Evolutionary conservation across 2,797 vertebrate genomes (phyloP).

Genomic region (Synaphobranchus kaupii): DNA sequence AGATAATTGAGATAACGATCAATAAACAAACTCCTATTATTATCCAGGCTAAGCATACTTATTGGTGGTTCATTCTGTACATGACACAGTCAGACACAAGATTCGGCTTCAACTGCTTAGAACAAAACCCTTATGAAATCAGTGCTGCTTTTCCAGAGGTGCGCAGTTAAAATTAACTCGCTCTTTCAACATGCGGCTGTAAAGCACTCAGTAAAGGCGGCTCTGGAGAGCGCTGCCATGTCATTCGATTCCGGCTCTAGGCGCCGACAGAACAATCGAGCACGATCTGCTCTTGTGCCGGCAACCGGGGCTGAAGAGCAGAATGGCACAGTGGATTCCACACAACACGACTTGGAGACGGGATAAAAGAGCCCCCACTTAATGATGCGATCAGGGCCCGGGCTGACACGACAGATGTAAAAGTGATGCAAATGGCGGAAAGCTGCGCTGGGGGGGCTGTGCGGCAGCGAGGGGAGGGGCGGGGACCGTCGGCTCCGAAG

Average conservation of each 20-base stretch:
- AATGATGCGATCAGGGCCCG: conserved; percentile 59
- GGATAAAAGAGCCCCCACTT: conserved; percentile 59
- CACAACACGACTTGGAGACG: conserved; percentile 51
- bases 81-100: neutral
- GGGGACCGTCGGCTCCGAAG: conserved; percentile 34
- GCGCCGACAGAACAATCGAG: conserved; percentile 42
- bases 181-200: neutral
- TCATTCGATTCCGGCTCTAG: neutral
- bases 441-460: conserved; percentile 52
- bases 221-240: conserved; percentile 5
- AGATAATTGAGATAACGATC: neutral
- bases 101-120: neutral
- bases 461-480: conserved; percentile 9
- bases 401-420: conserved; percentile 46
- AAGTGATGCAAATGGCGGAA: conserved; percentile 62
- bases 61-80: neutral
- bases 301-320: conserved; percentile 20
- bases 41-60: neutral
- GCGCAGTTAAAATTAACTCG: neutral
- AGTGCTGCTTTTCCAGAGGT: neutral
- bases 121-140: neutral
- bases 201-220: conserved; percentile 37
- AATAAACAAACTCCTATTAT: neutral
- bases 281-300: conserved; percentile 36
- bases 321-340: conserved; percentile 42